These are phyloP conservation scores for Pantherophis vulpinus DNA, from an alignment of 2,797 vertebrate species.

Conservation along the genomic window DNA sequence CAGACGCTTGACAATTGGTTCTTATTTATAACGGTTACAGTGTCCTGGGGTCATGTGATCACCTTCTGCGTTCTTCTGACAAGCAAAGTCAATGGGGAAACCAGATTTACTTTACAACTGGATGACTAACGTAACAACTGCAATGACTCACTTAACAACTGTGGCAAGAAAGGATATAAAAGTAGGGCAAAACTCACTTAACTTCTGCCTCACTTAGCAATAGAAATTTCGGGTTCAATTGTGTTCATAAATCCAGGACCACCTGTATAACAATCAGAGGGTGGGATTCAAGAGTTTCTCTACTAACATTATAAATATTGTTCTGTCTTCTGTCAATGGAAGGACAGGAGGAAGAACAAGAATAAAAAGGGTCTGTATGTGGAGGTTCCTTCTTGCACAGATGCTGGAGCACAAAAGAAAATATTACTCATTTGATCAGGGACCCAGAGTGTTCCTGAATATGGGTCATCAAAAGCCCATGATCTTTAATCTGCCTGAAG, in stretches of 20 bases:
- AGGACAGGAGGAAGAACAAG: not conserved
- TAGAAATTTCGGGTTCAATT: not conserved
- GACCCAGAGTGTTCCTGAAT: not conserved
- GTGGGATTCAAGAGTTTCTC: too few relatives aligned
- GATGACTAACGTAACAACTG: not conserved
- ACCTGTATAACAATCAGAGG: not conserved
- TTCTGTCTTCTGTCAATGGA: not conserved
- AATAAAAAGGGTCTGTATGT: not conserved
- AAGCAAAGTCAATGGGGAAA: not conserved
- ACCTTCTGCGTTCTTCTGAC: not conserved
- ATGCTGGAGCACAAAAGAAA: not conserved
- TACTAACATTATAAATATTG: not conserved
- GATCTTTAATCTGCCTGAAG: not conserved
- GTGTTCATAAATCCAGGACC: not conserved
- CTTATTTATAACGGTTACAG: not conserved
- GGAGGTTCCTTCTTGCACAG: not conserved
- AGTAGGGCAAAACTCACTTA: not conserved
- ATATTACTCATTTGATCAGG: not conserved
- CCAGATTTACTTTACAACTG: not conserved
- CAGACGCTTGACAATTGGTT: not conserved
- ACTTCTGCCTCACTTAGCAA: not conserved
- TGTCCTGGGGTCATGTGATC: not conserved
- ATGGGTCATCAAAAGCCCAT: not conserved
- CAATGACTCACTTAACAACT: not conserved
- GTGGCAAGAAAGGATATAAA: not conserved